Evolutionary conservation across 2,797 vertebrate genomes (phyloP).

Genomic region (Tangara arthus): DNA sequence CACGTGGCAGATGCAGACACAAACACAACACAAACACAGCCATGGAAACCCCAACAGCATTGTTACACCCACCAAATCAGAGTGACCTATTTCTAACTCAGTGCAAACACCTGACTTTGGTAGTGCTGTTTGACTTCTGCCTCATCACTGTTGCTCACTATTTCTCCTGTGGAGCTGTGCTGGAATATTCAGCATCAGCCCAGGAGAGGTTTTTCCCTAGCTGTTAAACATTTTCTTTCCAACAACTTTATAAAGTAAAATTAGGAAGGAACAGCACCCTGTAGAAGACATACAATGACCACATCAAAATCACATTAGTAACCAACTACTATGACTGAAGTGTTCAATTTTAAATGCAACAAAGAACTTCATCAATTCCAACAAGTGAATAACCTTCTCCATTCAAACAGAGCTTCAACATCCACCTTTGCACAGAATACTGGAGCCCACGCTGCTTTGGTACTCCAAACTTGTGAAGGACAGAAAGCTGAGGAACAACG

Average conservation of each 20-base stretch:
- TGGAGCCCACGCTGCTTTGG: not conserved
- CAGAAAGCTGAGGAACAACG: not conserved
- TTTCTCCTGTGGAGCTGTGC: not conserved
- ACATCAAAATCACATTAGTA: not conserved
- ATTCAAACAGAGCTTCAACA: not conserved
- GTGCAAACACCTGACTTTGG: not conserved
- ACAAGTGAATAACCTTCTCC: not conserved
- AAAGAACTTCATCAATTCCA: not conserved
- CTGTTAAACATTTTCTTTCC: not conserved
- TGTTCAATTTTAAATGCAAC: not conserved
- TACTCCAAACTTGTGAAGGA: not conserved
- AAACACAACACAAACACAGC: not conserved
- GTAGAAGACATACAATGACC: not conserved
- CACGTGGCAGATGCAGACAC: not conserved
- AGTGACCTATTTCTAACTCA: not conserved
- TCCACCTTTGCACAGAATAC: not conserved
- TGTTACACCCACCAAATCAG: not conserved
- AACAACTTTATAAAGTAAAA: not conserved
- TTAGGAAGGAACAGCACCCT: not conserved
- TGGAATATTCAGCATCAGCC: not conserved
- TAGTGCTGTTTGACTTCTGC: not conserved
- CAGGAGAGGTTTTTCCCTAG: not conserved
- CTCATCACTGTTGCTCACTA: not conserved
- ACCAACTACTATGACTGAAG: not conserved
- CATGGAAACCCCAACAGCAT: not conserved